Conservation (phyloP, 2,113 vertebrate species). For the Dascyllus trimaculatus region DNA sequence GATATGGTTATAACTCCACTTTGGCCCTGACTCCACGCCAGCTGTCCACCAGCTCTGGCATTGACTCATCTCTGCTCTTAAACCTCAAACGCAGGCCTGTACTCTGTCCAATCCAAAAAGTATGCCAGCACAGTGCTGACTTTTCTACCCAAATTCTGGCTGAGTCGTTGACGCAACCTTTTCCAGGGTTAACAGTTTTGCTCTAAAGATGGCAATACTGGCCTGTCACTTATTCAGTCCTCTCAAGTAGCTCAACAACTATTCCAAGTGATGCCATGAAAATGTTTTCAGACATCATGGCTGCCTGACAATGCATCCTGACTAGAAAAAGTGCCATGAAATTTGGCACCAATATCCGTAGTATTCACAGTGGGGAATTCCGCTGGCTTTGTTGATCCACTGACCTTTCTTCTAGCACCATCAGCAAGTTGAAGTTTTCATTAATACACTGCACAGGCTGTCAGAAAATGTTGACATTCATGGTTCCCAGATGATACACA, state of each 20-base stretch:
- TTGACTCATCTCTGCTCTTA: constrained; percentile 58
- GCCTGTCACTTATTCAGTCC: neutral
- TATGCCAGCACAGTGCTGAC: constrained; percentile 15
- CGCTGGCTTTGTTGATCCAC: neutral
- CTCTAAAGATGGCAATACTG: neutral
- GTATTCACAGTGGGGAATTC: neutral
- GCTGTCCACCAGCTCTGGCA: constrained; percentile 48
- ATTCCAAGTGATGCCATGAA: neutral
- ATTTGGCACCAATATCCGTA: neutral
- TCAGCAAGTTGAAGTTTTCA: too few species aligned
- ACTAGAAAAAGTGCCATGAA: neutral
- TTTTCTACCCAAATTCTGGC: constrained; percentile 22
- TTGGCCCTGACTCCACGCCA: constrained; percentile 48
- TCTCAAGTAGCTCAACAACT: constrained; percentile 10
- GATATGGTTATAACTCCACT: constrained; percentile 56
- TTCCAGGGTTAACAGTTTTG: neutral
- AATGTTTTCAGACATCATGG: too few species aligned
- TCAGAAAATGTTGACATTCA: too few species aligned
- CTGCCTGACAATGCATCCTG: too few species aligned
- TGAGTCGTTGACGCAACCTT: constrained; percentile 6
- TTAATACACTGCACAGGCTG: neutral
- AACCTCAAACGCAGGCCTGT: constrained; percentile 30
- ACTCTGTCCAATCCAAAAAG: constrained; percentile 24
- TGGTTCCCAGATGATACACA: too few species aligned
- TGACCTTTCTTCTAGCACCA: too few species aligned